These are phyloP conservation scores for Pelochelys cantorii DNA, from an alignment of 2,797 vertebrate genomes.

Conservation along the genomic window DNA sequence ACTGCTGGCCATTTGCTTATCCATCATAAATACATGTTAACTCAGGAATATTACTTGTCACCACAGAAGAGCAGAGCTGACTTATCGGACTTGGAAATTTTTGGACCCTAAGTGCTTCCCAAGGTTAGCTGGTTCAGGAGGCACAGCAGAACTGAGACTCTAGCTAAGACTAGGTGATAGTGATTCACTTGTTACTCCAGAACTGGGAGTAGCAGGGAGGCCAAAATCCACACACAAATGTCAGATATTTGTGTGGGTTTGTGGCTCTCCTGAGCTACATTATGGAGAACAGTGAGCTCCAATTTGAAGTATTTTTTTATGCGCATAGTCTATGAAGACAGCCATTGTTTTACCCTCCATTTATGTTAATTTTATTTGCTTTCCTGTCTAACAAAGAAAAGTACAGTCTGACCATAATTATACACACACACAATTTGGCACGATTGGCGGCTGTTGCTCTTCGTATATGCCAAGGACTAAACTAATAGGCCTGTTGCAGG, in stretches of 20 bases:
- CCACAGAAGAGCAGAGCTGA: not conserved
- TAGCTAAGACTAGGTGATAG: not conserved
- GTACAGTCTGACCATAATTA: conserved; percentile 51
- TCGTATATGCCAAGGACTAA: conserved; percentile 40
- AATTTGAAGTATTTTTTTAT: not conserved
- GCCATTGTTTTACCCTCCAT: conserved; percentile 23
- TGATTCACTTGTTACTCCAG: not conserved
- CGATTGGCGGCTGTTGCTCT: conserved; percentile 44
- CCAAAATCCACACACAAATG: not conserved
- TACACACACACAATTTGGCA: conserved; percentile 4
- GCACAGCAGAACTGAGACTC: not conserved
- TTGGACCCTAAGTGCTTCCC: not conserved
- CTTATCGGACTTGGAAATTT: not conserved
- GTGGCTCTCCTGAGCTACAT: not conserved
- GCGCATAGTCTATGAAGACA: conserved; percentile 32
- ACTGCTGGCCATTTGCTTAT: not conserved
- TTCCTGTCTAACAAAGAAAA: conserved; percentile 50
- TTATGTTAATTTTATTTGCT: conserved; percentile 59
- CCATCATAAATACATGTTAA: not conserved
- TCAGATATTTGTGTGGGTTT: not conserved
- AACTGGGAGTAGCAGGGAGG: not conserved
- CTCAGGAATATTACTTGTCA: not conserved
- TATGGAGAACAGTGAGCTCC: not conserved
- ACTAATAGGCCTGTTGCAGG: conserved; percentile 44
- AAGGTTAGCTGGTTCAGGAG: not conserved